Conservation (phyloP, 2,797 vertebrate genomes). For the Rousettus madagascariensis region DNA sequence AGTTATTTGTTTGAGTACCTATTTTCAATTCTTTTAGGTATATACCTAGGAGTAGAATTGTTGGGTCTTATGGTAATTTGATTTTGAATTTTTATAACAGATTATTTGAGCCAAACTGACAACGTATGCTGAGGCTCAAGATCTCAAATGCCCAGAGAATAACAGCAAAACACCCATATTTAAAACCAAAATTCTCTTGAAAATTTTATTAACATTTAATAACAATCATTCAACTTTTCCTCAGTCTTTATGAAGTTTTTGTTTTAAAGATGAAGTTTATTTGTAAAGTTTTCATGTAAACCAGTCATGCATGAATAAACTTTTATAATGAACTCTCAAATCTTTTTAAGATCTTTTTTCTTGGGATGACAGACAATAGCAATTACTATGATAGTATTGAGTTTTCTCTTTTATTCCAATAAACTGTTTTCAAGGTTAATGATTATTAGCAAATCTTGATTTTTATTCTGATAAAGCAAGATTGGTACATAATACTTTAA, state of each 20-base stretch:
- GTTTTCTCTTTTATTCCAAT: slow-evolving; percentile 35
- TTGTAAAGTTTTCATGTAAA: slow-evolving; percentile 28
- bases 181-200: slow-evolving; percentile 44
- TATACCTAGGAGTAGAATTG: neutral
- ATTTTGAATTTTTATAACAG: neutral
- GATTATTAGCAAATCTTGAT: slow-evolving; percentile 5
- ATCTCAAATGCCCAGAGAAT: neutral
- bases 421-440: slow-evolving; percentile 30
- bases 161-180: neutral
- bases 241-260: neutral
- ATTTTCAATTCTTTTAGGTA: neutral
- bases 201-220: slow-evolving; percentile 38
- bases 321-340: neutral
- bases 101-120: neutral
- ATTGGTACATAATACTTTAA: slow-evolving; percentile 38
- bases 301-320: neutral
- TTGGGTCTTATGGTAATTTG: neutral
- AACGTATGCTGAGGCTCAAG: neutral
- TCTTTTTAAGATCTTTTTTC: neutral
- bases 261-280: slow-evolving; percentile 41
- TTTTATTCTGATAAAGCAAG: slow-evolving; percentile 8
- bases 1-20: neutral
- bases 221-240: neutral
- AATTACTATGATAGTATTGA: neutral
- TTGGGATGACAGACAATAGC: neutral